These are phyloP conservation scores for Gopherus evgoodei DNA, from an alignment of 2,113 vertebrate species.

Conservation along the genomic window DNA sequence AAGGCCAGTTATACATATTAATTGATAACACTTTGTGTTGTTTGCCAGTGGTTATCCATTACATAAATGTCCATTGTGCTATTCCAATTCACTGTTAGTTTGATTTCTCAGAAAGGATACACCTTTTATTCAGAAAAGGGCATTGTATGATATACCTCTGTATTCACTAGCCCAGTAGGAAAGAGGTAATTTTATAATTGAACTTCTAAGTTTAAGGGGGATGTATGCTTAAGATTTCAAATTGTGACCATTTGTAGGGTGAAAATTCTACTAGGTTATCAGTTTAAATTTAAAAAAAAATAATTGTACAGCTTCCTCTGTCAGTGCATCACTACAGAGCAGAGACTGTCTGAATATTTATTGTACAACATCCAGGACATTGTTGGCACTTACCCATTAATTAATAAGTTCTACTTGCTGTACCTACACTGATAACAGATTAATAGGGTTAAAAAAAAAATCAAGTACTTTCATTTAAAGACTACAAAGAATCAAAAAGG, in stretches of 20 bases:
- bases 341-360: neutral
- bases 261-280: neutral
- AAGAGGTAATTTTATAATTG: fast-evolving
- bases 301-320: neutral
- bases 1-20: neutral
- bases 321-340: neutral
- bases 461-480: neutral
- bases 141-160: neutral
- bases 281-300: neutral
- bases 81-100: neutral
- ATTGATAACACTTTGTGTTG: no score
- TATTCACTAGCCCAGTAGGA: neutral
- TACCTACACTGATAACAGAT: neutral
- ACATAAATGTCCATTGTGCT: neutral
- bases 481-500: neutral
- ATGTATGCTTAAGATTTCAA: neutral
- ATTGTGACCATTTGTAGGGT: neutral
- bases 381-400: neutral
- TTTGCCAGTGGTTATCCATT: neutral
- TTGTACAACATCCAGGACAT: neutral
- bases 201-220: neutral
- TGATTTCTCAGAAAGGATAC: neutral
- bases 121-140: neutral
- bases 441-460: neutral
- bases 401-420: neutral